Conservation (phyloP, 2,113 vertebrate genomes). For the Poecilia latipinna region DNA sequence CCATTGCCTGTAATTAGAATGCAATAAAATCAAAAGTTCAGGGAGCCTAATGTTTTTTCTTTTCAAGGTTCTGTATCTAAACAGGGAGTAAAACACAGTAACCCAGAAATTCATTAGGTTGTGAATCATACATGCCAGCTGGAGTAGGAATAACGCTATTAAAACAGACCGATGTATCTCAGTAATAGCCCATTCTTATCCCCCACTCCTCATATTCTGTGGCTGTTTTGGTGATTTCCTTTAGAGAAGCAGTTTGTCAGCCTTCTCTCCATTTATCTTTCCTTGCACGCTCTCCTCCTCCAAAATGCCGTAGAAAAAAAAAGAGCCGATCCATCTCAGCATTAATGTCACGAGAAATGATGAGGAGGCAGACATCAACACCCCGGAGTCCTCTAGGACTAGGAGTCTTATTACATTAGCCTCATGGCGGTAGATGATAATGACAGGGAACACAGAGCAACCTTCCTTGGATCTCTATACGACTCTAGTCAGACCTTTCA, state of each 20-base stretch:
- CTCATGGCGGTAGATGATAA: constrained; percentile 28
- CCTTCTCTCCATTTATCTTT: constrained; percentile 1
- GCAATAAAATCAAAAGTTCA: too few species aligned
- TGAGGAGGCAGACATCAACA: constrained; percentile 33
- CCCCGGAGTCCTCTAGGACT: constrained; percentile 16
- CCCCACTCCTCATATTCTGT: background rate
- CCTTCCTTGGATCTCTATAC: constrained; percentile 15
- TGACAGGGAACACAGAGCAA: constrained; percentile 34
- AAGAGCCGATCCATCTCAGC: constrained; percentile 29
- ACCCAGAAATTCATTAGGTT: constrained; percentile 26
- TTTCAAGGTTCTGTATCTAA: background rate
- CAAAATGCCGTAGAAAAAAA: background rate
- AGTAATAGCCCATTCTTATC: background rate
- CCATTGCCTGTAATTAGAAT: too few species aligned
- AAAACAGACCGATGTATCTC: background rate
- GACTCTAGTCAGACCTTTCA: constrained; percentile 39
- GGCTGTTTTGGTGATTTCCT: background rate
- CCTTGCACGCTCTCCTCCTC: too few species aligned
- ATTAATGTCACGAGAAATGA: constrained; percentile 55
- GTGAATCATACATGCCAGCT: too few species aligned
- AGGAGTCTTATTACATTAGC: constrained; percentile 40
- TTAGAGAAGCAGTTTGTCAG: background rate
- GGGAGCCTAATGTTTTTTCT: too few species aligned
- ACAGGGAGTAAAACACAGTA: constrained; percentile 16
- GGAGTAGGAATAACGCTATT: too few species aligned